A percentile compares a stretch with the other conserved stretches of the same genome.
Evolutionary conservation across 2,888 invertebrate genomes (phyloP).

Genomic region (Rutpela maculata): DNA sequence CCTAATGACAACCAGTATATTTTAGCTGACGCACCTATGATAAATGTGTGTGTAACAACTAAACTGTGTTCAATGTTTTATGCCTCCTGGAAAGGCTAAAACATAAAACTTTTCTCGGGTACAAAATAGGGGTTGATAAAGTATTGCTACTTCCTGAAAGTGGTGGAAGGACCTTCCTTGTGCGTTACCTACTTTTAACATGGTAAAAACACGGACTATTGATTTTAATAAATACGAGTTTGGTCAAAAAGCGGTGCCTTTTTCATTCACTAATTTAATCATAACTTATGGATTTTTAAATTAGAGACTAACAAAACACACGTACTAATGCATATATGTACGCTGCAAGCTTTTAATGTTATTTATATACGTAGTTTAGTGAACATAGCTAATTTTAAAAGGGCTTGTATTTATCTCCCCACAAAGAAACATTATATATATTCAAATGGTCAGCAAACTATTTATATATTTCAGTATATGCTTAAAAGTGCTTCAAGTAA

Average conservation of each 20-base stretch:
- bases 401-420: no score
- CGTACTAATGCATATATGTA: no score
- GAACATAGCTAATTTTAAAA: no score
- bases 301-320: no score
- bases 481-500: no score
- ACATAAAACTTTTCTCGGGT: background rate
- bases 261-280: constrained; percentile 20
- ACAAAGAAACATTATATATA: no score
- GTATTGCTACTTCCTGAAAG: constrained; percentile 23
- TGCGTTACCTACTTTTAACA: constrained; percentile 23
- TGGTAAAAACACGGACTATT: constrained; percentile 15
- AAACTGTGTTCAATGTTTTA: constrained; percentile 6
- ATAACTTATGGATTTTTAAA: background rate
- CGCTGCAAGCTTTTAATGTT: no score
- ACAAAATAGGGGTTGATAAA: constrained; percentile 4
- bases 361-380: no score
- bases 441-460: no score
- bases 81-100: background rate
- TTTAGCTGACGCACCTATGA: background rate
- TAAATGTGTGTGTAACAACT: background rate
- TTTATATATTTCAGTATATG: no score
- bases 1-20: background rate
- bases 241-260: constrained; percentile 19
- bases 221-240: constrained; percentile 22
- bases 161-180: constrained; percentile 5